Evolutionary conservation across 2,888 invertebrate species (phyloP), one percentile per base, ranked within the genome.

Genomic region (Leptinotarsa peninsularis): DNA sequence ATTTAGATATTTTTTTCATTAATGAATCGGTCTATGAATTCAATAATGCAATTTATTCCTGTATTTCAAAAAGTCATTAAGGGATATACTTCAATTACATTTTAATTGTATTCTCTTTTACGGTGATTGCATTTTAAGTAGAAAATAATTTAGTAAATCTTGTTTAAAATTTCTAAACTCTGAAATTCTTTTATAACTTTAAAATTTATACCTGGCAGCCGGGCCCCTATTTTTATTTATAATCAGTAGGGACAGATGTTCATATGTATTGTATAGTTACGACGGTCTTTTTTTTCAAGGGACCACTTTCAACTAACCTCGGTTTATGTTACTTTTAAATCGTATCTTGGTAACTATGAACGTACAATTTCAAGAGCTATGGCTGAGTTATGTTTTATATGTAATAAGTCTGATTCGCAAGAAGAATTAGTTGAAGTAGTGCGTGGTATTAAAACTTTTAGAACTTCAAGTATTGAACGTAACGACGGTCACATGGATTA

Each of bases 401-500:
- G 4, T 27, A 27, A 27, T 18, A 18, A 18, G 27, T 4, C 27
- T 27, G 27, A 27, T 27, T 27, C 4, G 27, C 4, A 27, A 27
- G 27, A 27, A 27, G 4, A 27, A 27, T 27, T 18, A 56, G 56
- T 56, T 56, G 7, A n/a, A 56, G 56, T 56, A 56, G 66, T 66
- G 63, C 71, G 66, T 21, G 73, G 74, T 68, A 70, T 76, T 70
- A 43, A 76, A 72, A 74, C 72, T 72, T 74, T 78, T 56, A 74
- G 71, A 76, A 76, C 70, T 78, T 73, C 74, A 71, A 74, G 74
- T 77, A 74, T 72, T 49, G 68, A 69, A 76, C 54, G 74, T 71
- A 79, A 79, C 68, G 76, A 78, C 21, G 71, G 72, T 66, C 76
- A 76, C 63, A 79, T 71, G 21, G 71, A 76, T 10, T 72, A 73